Base-by-base conservation (phyloP, 2,888 invertebrate species). In the Patella depressa region DNA sequence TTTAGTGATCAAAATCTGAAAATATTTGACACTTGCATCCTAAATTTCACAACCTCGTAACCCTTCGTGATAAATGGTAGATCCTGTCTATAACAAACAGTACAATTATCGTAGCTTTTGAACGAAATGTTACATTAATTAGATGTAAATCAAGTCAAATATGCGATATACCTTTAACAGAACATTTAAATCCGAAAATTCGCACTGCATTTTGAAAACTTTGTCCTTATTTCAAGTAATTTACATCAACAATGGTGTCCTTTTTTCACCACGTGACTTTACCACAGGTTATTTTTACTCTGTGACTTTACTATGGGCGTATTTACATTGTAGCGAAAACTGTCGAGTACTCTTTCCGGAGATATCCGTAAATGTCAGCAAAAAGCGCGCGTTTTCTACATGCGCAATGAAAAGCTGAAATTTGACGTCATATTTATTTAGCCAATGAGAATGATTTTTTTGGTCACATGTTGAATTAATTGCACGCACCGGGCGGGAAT, bases 401-500 rank as follows among this genome's bases (percentile, higher is more conserved):
- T 72, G 78, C 80, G 75, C 71, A 55, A n/a, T 71, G 34, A 53
- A 45, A 72, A 24, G 65, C 45, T 9, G 9, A 45, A 45, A 45
- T 45, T 45, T 45, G 45, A 45, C 45, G 45, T 14, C 34, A 70
- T 55, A 59, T 70, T 29, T 11, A 14, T n/a, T 69, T 15, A 72
- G 19, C 81, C 81, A 81, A 81, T 81, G 57, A 76, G 29, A 77
- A 70, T 53, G 24, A 14, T 54, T n/a, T 34, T 4, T 54, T 54
- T 73, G 14, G 59, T 75, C 82, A 82, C 80, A 76, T 82, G 82
- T 71, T 73, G 74, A 69, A 80, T 80, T 74, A 78, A 75, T 78
- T 76, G 73, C 78, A 75, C 78, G 69, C 74, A 78, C 78, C 80
- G 84, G 85, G 87, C 87, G 87, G 87, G 87, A 87, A 87, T 85